A percentile compares a stretch with the other conserved stretches of the same genome.
These are phyloP conservation scores for Phyto melanocephala DNA, from an alignment of 2,888 invertebrate genomes.

Conservation along the genomic window DNA sequence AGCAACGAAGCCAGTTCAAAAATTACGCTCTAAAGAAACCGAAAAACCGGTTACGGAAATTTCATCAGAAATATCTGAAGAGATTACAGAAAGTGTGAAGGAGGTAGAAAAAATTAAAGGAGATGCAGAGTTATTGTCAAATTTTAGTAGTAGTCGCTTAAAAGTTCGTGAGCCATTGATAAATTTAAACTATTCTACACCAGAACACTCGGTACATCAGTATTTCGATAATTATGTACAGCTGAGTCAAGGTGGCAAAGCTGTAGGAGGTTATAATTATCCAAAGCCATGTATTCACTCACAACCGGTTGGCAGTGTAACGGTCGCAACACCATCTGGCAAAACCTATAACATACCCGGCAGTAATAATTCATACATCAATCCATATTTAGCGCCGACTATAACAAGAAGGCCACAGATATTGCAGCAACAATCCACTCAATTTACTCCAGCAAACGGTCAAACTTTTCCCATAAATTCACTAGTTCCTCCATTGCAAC, in stretches of 20 bases:
- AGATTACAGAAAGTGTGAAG: conserved; percentile 29
- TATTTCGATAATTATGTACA: conserved; percentile 73
- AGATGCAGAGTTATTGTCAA: conserved; percentile 76
- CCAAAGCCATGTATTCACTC: conserved; percentile 66
- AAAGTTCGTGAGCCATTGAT: conserved; percentile 70
- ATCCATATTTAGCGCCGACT: conserved; percentile 76
- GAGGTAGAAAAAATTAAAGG: conserved; percentile 75
- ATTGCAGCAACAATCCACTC: conserved; percentile 49
- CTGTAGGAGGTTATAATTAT: conserved; percentile 73
- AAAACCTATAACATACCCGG: conserved; percentile 73
- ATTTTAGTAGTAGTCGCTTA: conserved; percentile 62
- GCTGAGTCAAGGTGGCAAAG: conserved; percentile 54
- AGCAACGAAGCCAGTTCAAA: neutral
- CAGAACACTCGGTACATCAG: conserved; percentile 71
- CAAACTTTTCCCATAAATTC: conserved; percentile 66
- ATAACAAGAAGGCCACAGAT: conserved; percentile 71
- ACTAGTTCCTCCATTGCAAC: conserved; percentile 65
- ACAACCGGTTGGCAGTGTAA: conserved; percentile 69
- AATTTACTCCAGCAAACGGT: conserved; percentile 25
- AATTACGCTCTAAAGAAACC: conserved; percentile 36
- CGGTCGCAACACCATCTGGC: conserved; percentile 74
- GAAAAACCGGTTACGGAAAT: conserved; percentile 62
- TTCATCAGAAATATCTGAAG: conserved; percentile 50
- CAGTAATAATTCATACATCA: conserved; percentile 72
- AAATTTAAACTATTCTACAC: conserved; percentile 72